Conservation (phyloP, 2,797 vertebrate species). For the Tolypeutes matacus region DNA sequence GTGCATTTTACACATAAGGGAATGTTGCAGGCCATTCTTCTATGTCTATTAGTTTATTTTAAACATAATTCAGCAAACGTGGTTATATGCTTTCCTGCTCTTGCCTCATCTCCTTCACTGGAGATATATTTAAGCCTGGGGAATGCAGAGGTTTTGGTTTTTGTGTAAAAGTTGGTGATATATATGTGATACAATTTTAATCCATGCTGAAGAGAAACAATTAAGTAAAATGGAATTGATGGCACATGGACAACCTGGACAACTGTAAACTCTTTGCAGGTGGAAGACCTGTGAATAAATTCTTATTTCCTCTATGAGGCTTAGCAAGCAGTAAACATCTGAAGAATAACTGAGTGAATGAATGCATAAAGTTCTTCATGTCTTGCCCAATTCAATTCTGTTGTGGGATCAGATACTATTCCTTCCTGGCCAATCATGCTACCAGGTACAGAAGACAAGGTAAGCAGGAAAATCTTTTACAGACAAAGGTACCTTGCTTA, state of each 20-base stretch:
- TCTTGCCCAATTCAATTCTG: background rate
- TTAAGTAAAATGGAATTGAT: background rate
- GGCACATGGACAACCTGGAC: conserved; percentile 30
- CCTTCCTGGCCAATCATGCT: background rate
- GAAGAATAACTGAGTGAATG: background rate
- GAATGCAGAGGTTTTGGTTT: background rate
- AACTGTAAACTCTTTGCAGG: conserved; percentile 44
- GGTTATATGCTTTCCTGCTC: background rate
- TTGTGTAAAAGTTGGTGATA: conserved; percentile 8
- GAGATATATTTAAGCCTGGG: background rate
- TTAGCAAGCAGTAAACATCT: conserved; percentile 5
- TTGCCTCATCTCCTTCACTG: background rate
- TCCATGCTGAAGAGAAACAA: background rate
- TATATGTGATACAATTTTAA: conserved; percentile 43
- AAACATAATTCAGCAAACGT: background rate
- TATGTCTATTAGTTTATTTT: background rate
- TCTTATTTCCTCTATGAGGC: background rate
- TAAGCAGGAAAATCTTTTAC: background rate
- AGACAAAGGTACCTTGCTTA: background rate
- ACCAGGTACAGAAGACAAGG: background rate
- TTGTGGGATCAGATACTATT: background rate
- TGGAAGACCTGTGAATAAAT: conserved; percentile 29
- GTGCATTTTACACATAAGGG: background rate
- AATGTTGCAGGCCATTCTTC: background rate
- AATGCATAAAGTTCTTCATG: background rate